Percentiles rank a stretch among this genome's conserved stretches.
These are phyloP conservation scores for Drosophila virilis DNA, from an alignment of 1,140 invertebrate genomes.

Conservation along the genomic window DNA sequence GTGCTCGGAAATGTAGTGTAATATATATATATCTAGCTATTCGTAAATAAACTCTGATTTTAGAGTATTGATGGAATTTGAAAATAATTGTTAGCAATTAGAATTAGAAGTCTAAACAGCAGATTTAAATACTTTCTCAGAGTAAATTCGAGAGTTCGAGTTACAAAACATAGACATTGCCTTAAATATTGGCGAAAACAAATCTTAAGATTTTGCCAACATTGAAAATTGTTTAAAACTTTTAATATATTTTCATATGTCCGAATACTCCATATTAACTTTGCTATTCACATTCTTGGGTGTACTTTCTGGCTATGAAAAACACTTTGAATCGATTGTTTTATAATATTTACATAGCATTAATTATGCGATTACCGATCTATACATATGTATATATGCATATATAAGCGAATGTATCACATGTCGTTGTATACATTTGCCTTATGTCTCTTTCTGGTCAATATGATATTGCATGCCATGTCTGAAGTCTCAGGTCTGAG, in stretches of 20 bases:
- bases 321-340: slow-evolving; percentile 37
- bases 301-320: not conserved
- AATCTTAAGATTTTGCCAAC: no score
- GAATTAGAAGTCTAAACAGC: no score
- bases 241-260: no score
- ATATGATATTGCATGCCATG: slow-evolving; percentile 57
- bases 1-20: slow-evolving; percentile 14
- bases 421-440: slow-evolving; percentile 66
- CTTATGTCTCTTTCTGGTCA: slow-evolving; percentile 68
- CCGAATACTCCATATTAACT: not conserved
- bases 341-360: slow-evolving; percentile 63
- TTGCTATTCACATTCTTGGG: slow-evolving; percentile 7
- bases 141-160: no score
- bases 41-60: not conserved
- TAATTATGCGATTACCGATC: slow-evolving; percentile 43
- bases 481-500: slow-evolving; percentile 52
- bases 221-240: no score
- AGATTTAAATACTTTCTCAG: no score
- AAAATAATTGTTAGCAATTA: not conserved
- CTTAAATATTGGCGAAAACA: not conserved
- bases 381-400: slow-evolving; percentile 11
- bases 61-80: not conserved
- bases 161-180: no score
- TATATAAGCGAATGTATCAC: slow-evolving; percentile 34
- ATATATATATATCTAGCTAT: not conserved